A percentile compares a stretch with the other conserved stretches of the same genome.
Conservation (phyloP, 2,888 invertebrate species). For the Polymixis lichenea region DNA sequence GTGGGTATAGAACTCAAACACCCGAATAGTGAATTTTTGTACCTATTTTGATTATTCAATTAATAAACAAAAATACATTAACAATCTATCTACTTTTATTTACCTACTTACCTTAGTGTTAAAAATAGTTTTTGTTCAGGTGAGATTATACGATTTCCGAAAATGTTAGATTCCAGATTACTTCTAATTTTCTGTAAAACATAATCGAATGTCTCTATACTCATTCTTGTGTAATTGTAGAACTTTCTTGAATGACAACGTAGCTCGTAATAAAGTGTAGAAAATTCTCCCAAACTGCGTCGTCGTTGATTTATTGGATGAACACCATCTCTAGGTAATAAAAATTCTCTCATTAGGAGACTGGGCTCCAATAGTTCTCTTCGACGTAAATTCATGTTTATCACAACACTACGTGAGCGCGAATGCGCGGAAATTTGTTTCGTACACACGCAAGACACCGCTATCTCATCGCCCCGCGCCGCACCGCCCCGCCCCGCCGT, state of each 20-base stretch:
- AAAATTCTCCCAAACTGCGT: conserved; percentile 38
- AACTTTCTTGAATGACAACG: conserved; percentile 32
- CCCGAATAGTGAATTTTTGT: conserved; percentile 36
- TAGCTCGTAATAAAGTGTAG: conserved; percentile 40
- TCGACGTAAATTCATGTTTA: conserved; percentile 35
- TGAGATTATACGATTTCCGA: conserved; percentile 31
- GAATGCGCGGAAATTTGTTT: conserved; percentile 4
- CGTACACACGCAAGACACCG: conserved; percentile 22
- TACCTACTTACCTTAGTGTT: conserved; percentile 44
- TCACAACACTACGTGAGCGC: conserved; percentile 20
- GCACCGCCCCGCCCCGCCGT: conserved; percentile 12
- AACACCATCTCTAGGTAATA: conserved; percentile 44
- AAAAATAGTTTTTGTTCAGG: conserved; percentile 40
- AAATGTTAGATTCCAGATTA: conserved; percentile 37
- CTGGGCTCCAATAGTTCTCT: conserved; percentile 44
- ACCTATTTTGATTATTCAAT: conserved; percentile 31
- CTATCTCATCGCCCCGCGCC: conserved; percentile 9
- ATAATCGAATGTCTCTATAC: conserved; percentile 36
- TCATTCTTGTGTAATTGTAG: conserved; percentile 45
- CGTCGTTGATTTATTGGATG: conserved; percentile 28
- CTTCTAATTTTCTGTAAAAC: conserved; percentile 39
- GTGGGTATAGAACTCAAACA: conserved; percentile 39
- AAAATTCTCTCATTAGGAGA: conserved; percentile 40
- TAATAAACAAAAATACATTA: conserved; percentile 17
- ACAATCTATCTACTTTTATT: conserved; percentile 35